These are phyloP conservation scores for Corythaeola cristata DNA, from an alignment of 2,113 vertebrate genomes.

Conservation along the genomic window DNA sequence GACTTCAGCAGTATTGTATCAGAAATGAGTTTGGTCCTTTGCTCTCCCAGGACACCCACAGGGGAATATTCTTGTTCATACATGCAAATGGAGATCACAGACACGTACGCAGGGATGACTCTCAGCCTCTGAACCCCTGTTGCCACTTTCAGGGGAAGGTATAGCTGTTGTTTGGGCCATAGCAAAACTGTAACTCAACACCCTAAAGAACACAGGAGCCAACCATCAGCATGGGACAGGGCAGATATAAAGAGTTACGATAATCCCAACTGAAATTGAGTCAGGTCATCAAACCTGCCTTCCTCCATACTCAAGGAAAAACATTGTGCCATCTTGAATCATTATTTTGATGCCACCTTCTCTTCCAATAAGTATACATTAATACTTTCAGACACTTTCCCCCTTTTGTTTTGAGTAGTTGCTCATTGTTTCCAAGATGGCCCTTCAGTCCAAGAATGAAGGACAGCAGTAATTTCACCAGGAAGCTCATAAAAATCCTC, in stretches of 20 bases:
- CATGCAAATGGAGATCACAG: not conserved
- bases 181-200: not conserved
- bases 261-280: not conserved
- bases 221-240: not conserved
- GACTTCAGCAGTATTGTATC: not conserved
- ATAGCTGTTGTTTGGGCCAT: not conserved
- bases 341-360: not conserved
- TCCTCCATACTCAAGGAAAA: not conserved
- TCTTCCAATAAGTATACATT: not conserved
- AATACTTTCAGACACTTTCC: not conserved
- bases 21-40: not conserved
- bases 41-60: not conserved
- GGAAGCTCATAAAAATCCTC: not conserved
- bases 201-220: not conserved
- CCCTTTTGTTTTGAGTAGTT: not conserved
- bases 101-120: too few species aligned
- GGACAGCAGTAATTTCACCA: not conserved
- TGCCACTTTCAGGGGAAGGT: not conserved
- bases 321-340: not conserved
- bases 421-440: not conserved
- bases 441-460: not conserved
- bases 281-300: not conserved
- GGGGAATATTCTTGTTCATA: not conserved
- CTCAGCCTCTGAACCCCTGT: not conserved
- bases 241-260: not conserved